These are phyloP conservation scores for Lithophane semibrunnea DNA, from an alignment of 2,888 invertebrate genomes.

Conservation along the genomic window DNA sequence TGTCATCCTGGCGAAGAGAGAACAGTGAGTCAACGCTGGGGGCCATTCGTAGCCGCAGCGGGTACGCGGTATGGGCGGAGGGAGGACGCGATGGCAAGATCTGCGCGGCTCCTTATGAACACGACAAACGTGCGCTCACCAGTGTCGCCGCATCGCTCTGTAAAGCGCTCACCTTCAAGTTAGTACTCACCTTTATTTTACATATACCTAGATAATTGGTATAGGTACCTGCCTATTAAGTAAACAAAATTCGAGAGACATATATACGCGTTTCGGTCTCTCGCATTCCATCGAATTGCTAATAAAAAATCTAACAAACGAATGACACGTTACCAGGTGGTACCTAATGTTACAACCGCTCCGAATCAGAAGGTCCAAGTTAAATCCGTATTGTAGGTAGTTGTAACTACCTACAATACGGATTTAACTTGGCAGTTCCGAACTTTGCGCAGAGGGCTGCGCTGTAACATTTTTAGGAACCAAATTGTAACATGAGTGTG, in stretches of 20 bases:
- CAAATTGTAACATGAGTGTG: too few relatives aligned
- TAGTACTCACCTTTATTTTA: conserved; percentile 55
- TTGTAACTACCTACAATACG: neutral
- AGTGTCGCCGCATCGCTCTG: conserved; percentile 95
- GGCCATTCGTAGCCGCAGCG: conserved; percentile 93
- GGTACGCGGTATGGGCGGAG: conserved; percentile 96
- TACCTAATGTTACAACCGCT: neutral
- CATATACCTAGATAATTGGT: neutral
- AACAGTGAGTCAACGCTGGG: conserved; percentile 93
- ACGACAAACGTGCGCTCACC: conserved; percentile 90
- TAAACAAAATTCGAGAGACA: neutral
- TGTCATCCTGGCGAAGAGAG: conserved; percentile 91
- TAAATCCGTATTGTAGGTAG: too few relatives aligned
- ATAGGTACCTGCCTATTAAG: neutral
- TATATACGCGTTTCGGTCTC: neutral
- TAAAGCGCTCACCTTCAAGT: conserved; percentile 94
- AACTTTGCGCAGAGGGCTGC: too few relatives aligned
- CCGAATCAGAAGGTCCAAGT: too few relatives aligned
- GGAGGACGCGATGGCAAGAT: conserved; percentile 95
- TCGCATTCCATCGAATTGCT: neutral
- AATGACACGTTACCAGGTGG: neutral
- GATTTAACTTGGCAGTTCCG: too few relatives aligned
- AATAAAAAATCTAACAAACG: conserved; percentile 22
- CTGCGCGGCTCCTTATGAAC: conserved; percentile 94
- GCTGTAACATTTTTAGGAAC: too few relatives aligned